These are phyloP conservation scores for Thunnus albacares DNA, from an alignment of 2,797 vertebrate species.

Conservation along the genomic window DNA sequence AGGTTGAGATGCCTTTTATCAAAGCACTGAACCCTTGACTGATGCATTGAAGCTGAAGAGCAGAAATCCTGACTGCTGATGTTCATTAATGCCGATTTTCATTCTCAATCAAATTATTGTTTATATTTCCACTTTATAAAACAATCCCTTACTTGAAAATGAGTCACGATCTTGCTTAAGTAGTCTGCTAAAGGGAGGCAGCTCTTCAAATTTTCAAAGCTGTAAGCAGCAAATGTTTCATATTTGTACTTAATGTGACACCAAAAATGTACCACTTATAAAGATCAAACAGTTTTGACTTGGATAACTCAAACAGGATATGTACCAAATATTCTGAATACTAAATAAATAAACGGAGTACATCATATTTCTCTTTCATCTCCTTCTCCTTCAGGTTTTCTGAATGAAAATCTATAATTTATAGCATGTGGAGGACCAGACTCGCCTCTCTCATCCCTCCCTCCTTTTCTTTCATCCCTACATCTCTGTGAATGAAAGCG, in stretches of 20 bases:
- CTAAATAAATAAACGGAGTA: conserved; percentile 1
- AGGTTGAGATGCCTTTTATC: neutral
- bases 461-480: conserved; percentile 38
- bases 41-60: no score
- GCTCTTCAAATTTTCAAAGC: neutral
- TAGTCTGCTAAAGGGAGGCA: neutral
- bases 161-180: neutral
- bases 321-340: neutral
- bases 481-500: conserved; percentile 68
- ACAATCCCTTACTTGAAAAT: neutral
- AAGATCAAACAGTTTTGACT: neutral
- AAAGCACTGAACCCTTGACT: neutral
- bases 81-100: neutral
- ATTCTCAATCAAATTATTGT: neutral
- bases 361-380: conserved; percentile 1
- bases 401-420: conserved; percentile 74
- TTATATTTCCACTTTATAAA: neutral
- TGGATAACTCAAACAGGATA: neutral
- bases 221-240: neutral
- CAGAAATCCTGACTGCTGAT: neutral
- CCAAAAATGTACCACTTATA: neutral
- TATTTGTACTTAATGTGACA: neutral
- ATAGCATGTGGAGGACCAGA: conserved; percentile 33
- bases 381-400: conserved; percentile 4
- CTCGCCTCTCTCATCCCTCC: conserved; percentile 1